A percentile compares a stretch with the other conserved stretches of the same genome.
Evolutionary conservation across 2,888 invertebrate genomes (phyloP).

Genomic region (Amblyteles armatorius): DNA sequence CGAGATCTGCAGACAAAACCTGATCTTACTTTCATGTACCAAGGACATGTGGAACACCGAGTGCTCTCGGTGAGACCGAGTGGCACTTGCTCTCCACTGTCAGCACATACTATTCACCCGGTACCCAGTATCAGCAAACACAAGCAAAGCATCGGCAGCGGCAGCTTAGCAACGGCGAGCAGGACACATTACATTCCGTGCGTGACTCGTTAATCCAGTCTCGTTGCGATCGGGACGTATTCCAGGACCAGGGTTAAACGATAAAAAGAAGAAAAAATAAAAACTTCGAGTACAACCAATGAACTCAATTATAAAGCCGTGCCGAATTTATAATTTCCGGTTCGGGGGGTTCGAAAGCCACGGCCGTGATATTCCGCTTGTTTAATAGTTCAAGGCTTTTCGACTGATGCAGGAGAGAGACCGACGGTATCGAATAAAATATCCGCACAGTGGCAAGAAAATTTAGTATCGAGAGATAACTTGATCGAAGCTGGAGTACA

Average conservation of each 20-base stretch:
- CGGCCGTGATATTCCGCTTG: slow-evolving; percentile 30
- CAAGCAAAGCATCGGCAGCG: slow-evolving; percentile 2
- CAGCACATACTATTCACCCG: slow-evolving; percentile 50
- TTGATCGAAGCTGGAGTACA: background rate
- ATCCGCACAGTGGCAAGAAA: background rate
- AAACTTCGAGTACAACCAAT: background rate
- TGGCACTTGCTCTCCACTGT: slow-evolving; percentile 75
- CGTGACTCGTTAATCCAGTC: slow-evolving; percentile 53
- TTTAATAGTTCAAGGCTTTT: slow-evolving; percentile 51
- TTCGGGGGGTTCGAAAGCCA: slow-evolving; percentile 41
- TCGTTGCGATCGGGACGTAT: slow-evolving; percentile 33
- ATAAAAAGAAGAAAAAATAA: slow-evolving; percentile 4
- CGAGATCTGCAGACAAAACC: slow-evolving; percentile 66
- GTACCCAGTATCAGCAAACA: slow-evolving; percentile 27
- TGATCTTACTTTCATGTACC: slow-evolving; percentile 82
- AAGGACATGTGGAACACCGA: slow-evolving; percentile 75
- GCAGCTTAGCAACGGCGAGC: slow-evolving; percentile 30
- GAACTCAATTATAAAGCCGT: slow-evolving; percentile 9
- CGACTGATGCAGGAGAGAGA: background rate
- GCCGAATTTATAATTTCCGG: slow-evolving; percentile 54
- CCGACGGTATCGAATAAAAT: background rate
- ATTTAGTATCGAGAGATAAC: background rate
- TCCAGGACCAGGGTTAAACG: slow-evolving; percentile 43
- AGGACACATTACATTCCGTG: slow-evolving; percentile 61
- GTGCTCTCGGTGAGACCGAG: slow-evolving; percentile 73